Conservation (phyloP, 2,797 vertebrate genomes). For the Rhadinocentrus ornatus region DNA sequence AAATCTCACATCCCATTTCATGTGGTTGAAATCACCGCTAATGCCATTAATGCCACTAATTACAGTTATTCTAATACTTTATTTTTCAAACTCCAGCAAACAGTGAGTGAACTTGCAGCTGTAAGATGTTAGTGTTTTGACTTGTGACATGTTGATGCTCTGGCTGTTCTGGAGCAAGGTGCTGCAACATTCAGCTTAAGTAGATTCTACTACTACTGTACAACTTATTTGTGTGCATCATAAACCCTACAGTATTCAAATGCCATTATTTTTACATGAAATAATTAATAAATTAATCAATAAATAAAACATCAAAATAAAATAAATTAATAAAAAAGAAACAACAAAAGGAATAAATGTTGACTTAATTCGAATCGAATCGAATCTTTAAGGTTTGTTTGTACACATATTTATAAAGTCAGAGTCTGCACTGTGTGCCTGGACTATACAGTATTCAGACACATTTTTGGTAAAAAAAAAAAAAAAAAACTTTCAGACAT, state of each 20-base stretch:
- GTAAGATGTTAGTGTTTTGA: neutral
- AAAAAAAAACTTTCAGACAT: too few relatives aligned
- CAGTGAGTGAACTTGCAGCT: conserved; percentile 22
- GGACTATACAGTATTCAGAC: neutral
- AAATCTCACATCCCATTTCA: conserved; percentile 64
- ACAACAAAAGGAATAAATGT: neutral
- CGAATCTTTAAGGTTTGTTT: neutral
- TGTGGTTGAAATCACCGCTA: conserved; percentile 54
- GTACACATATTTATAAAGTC: neutral
- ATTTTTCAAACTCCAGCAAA: conserved; percentile 37
- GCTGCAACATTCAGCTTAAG: neutral
- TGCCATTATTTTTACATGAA: too few relatives aligned
- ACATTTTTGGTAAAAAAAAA: neutral
- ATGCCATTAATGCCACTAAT: conserved; percentile 40
- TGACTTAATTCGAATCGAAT: conserved; percentile 3
- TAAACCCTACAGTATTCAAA: neutral
- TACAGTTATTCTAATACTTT: conserved; percentile 40
- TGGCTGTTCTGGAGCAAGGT: too few relatives aligned
- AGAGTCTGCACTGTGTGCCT: neutral
- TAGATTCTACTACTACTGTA: neutral
- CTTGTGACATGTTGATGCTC: too few relatives aligned
- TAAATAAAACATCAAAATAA: too few relatives aligned
- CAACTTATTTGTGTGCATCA: conserved; percentile 15
- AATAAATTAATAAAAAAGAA: too few relatives aligned
- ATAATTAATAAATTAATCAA: too few relatives aligned